Percentiles rank a stretch among this genome's conserved stretches.
Conservation (phyloP, 2,888 invertebrate species). For the Cheilosia scutellata region DNA sequence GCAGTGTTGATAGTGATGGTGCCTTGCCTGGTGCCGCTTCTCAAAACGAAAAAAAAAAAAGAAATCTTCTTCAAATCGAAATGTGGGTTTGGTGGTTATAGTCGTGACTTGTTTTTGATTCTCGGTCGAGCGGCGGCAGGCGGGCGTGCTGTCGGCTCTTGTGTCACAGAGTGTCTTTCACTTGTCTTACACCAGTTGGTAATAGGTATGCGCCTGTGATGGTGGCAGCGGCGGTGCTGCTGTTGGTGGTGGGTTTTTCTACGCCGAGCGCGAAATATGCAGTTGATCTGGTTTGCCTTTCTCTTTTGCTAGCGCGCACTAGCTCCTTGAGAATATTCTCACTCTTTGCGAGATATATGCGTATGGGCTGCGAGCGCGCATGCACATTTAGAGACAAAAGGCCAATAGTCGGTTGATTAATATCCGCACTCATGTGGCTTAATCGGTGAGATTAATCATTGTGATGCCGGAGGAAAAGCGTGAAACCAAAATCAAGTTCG, state of each 20-base stretch:
- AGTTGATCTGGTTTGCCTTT: slow-evolving; percentile 76
- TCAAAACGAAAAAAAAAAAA: neutral
- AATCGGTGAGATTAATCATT: slow-evolving; percentile 74
- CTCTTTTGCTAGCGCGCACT: slow-evolving; percentile 58
- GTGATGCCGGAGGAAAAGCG: slow-evolving; percentile 43
- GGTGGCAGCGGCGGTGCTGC: neutral
- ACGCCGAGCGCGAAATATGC: slow-evolving; percentile 64
- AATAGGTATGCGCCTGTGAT: slow-evolving; percentile 22
- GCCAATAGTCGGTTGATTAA: slow-evolving; percentile 69
- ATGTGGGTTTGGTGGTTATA: slow-evolving; percentile 74
- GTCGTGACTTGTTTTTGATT: slow-evolving; percentile 74
- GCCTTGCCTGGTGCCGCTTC: neutral
- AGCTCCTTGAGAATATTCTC: slow-evolving; percentile 71
- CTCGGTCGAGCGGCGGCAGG: slow-evolving; percentile 57
- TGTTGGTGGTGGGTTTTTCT: slow-evolving; percentile 61
- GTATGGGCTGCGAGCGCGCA: slow-evolving; percentile 38
- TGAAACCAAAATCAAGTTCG: slow-evolving; percentile 34
- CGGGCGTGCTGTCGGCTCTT: slow-evolving; percentile 72
- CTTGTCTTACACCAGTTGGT: slow-evolving; percentile 64
- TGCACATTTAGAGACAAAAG: slow-evolving; percentile 61
- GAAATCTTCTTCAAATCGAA: slow-evolving; percentile 74
- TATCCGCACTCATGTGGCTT: slow-evolving; percentile 69
- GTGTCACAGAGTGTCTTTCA: slow-evolving; percentile 72
- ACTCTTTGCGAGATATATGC: slow-evolving; percentile 22
- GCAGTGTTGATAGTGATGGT: slow-evolving; percentile 9